Evolutionary conservation across 2,888 invertebrate genomes (phyloP).

Genomic region (Minunthozetes semirufus): DNA sequence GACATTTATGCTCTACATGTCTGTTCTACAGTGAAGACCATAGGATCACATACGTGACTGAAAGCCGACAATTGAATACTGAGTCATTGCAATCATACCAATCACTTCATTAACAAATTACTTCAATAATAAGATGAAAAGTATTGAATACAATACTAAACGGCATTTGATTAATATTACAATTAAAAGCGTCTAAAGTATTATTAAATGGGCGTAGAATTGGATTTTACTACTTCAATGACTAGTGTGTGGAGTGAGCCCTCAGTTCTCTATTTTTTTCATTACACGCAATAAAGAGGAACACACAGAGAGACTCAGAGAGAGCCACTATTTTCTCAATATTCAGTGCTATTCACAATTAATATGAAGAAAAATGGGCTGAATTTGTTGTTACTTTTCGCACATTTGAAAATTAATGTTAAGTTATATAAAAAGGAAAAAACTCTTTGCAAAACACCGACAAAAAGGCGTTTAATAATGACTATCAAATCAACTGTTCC

Average conservation of each 20-base stretch:
- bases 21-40: neutral
- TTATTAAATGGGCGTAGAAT: conserved; percentile 16
- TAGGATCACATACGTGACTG: neutral
- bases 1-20: neutral
- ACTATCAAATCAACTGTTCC: conserved; percentile 10
- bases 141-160: neutral
- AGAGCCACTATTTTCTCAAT: neutral
- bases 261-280: too few species aligned
- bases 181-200: conserved; percentile 18
- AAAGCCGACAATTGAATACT: neutral
- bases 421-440: neutral
- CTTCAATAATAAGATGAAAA: conserved; percentile 19
- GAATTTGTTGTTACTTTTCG: conserved; percentile 15
- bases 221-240: conserved; percentile 18
- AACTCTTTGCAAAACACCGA: conserved; percentile 4
- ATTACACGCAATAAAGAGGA: conserved; percentile 23
- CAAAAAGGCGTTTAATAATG: conserved; percentile 16
- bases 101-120: conserved; percentile 21
- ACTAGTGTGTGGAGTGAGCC: neutral
- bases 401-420: neutral
- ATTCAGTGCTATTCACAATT: neutral
- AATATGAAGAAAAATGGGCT: neutral
- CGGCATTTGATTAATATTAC: conserved; percentile 4
- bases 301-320: neutral
- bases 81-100: neutral